Evolutionary conservation across 1,140 invertebrate genomes (phyloP).

Genomic region (Eulimnadia texana): DNA sequence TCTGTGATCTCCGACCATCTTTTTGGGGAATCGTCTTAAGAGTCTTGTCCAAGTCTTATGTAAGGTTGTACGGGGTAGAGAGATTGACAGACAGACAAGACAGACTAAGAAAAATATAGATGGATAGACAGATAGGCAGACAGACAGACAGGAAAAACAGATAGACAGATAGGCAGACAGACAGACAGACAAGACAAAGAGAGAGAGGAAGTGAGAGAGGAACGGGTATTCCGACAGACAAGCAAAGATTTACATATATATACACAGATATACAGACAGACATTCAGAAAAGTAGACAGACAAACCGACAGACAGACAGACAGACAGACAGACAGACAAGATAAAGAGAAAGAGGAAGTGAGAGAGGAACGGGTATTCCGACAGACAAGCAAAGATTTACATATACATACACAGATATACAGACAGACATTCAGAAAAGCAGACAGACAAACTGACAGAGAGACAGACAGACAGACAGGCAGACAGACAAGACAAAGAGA

Average conservation of each 20-base stretch:
- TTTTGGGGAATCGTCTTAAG: too few species aligned
- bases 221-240: not conserved
- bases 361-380: too few species aligned
- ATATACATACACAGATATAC: not conserved
- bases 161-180: not conserved
- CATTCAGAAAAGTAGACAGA: not conserved
- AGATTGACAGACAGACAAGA: too few species aligned
- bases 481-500: not conserved
- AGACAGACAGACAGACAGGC: not conserved
- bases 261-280: not conserved
- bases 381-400: not conserved
- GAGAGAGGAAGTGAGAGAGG: not conserved
- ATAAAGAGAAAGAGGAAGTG: not conserved
- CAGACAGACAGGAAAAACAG: not conserved
- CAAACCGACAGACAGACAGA: not conserved
- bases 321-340: not conserved
- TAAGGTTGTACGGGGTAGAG: too few species aligned
- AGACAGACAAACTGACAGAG: not conserved
- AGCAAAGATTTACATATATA: not conserved
- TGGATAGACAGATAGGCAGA: not conserved
- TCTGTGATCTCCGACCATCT: too few species aligned
- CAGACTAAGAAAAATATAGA: not conserved
- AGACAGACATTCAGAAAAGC: not conserved
- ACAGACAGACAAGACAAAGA: not conserved
- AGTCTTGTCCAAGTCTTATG: too few species aligned